A percentile compares a stretch with the other conserved stretches of the same genome.
phyloP scores from a whole-genome alignment of 2,888 invertebrate species.

The Nemotelus pantherinus region DNA sequence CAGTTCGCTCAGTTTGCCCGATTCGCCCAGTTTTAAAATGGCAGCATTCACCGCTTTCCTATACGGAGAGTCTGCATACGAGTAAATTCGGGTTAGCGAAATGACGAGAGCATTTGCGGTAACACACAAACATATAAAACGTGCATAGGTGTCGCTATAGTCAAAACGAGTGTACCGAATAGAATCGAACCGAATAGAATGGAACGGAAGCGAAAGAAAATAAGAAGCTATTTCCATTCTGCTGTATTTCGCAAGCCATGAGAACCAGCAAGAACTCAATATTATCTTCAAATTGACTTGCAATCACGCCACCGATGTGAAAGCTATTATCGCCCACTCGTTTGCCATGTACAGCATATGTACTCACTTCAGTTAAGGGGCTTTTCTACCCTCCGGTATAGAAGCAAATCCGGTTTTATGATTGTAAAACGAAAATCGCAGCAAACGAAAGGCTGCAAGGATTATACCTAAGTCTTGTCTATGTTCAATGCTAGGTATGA shows the following conservation, averaged over 20 bases:
- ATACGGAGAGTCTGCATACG: constrained; percentile 74
- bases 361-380: constrained; percentile 3
- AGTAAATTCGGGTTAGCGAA: not conserved
- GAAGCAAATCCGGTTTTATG: too few species aligned
- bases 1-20: constrained; percentile 79
- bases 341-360: not conserved
- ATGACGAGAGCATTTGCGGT: too few species aligned
- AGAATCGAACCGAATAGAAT: not conserved
- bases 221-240: too few species aligned
- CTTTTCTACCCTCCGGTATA: not conserved
- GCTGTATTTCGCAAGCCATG: too few species aligned
- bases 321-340: not conserved
- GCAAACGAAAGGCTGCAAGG: too few species aligned
- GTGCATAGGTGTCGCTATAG: not conserved
- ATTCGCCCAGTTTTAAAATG: constrained; percentile 89
- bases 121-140: too few species aligned
- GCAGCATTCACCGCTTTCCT: constrained; percentile 85
- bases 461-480: too few species aligned
- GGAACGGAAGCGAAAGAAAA: not conserved
- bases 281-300: constrained; percentile 29
- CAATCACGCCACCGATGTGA: constrained; percentile 9
- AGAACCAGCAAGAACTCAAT: not conserved
- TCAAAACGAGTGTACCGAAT: too few species aligned
- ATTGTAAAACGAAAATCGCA: too few species aligned
- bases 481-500: too few species aligned